These are phyloP conservation scores for Deilephila porcellus DNA, from an alignment of 2,888 invertebrate genomes.

Conservation along the genomic window DNA sequence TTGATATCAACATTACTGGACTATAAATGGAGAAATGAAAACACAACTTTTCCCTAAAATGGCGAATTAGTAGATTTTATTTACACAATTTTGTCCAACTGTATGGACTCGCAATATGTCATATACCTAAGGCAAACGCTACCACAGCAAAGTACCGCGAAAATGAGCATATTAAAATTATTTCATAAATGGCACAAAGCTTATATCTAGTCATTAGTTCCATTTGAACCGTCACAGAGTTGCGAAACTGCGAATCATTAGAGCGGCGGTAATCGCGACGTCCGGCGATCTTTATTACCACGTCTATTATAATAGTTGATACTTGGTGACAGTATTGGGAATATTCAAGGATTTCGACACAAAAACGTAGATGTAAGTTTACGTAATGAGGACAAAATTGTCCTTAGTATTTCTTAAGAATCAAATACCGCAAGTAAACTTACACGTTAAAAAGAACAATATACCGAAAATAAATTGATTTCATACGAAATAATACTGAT, in stretches of 20 bases:
- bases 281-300: slow-evolving; percentile 15
- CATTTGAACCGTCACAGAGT: slow-evolving; percentile 10
- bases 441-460: too few species aligned
- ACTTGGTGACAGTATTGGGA: not conserved
- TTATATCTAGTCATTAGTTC: slow-evolving; percentile 14
- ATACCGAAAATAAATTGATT: too few species aligned
- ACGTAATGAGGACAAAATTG: not conserved
- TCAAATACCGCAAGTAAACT: too few species aligned
- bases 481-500: too few species aligned
- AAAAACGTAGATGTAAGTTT: not conserved
- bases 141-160: not conserved
- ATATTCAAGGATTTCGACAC: not conserved
- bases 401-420: too few species aligned
- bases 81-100: too few species aligned
- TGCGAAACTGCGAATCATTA: slow-evolving; percentile 24
- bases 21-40: too few species aligned
- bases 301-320: not conserved
- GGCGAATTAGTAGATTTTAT: too few species aligned
- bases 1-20: too few species aligned
- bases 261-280: slow-evolving; percentile 16
- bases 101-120: too few species aligned
- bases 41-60: too few species aligned
- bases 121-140: too few species aligned
- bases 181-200: not conserved
- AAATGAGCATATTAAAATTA: not conserved